Base-by-base conservation (phyloP, 1,140 invertebrate genomes). In the Octopus sinensis region DNA sequence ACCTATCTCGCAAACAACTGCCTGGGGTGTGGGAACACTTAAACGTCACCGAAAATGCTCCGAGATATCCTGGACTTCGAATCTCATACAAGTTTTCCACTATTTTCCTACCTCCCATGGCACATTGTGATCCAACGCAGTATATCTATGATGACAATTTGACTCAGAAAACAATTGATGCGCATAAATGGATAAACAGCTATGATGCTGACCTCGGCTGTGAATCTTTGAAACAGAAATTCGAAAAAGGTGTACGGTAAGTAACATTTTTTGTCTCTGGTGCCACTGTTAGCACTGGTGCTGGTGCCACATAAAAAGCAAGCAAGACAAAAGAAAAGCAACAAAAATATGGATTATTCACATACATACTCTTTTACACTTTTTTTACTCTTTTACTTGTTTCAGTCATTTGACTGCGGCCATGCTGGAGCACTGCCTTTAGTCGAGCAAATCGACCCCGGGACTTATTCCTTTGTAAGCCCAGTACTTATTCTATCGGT, bases 131-230 rank as follows among this genome's bases (percentile, higher is more conserved):
- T 84, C 90, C 91, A 7, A 91, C 88, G 80, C 85, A 86, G 13
- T 92, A 92, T 81, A 88, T 90, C 75, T 91, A 91, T 86, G 89
- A 92, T 85, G 91, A 92, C 83, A 87, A 91, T 78, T 83, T 91
- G 17, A 89, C 86, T 7, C 84, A 85, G 79, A 92, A 92, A 82
- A 92, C 91, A 5, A 83, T 91, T 12, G 86, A 90, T 80, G 91
- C 91, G 79, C 91, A 92, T 82, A 53, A 82, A 7, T 92, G 90
- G 87, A 91, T 92, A 30, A 92, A 92, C 80, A 87, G 89, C 52
- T 79, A 86, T 78, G 86, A 87, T 13, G 76, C 84, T 56, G 90
- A 91, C 83, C 30, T 84, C 4, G 88, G 90, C 5, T 91, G 90
- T 86, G 86, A 90, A 54, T 81, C 79, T 79, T 80, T 81, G 6